Percentiles rank a stretch among this genome's conserved stretches.
Evolutionary conservation across 2,888 invertebrate species (phyloP).

Genomic region (Tenthredo notha): DNA sequence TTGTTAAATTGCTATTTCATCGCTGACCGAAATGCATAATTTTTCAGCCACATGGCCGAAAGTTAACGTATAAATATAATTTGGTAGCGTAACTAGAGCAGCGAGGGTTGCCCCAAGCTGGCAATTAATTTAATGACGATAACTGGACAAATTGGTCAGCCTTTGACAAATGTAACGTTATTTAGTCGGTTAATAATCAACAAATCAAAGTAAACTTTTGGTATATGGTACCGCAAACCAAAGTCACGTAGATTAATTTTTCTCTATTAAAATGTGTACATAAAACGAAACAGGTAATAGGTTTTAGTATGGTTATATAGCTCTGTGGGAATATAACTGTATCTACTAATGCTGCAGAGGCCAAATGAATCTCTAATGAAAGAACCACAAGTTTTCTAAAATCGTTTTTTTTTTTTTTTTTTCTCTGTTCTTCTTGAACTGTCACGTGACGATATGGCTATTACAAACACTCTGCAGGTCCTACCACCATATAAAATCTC

Average conservation of each 20-base stretch:
- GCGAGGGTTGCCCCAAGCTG: conserved; percentile 23
- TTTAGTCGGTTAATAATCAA: neutral
- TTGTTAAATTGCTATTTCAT: conserved; percentile 45
- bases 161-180: conserved; percentile 16
- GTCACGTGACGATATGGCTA: conserved; percentile 27
- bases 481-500: conserved; percentile 1
- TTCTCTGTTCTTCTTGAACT: neutral
- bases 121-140: neutral
- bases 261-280: conserved; percentile 6
- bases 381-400: conserved; percentile 12
- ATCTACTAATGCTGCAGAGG: conserved; percentile 3
- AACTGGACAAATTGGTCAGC: neutral
- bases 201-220: conserved; percentile 6
- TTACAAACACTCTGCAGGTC: neutral
- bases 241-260: neutral
- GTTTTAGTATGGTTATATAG: neutral
- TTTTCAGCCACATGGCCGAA: conserved; percentile 20
- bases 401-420: neutral
- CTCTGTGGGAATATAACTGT: conserved; percentile 17
- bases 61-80: conserved; percentile 4
- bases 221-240: neutral
- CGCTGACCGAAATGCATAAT: conserved; percentile 47
- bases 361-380: conserved; percentile 13
- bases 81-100: conserved; percentile 18
- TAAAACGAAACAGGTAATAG: neutral